These are phyloP conservation scores for Drosophila neotestacea DNA, from an alignment of 2,888 invertebrate species.

Conservation along the genomic window DNA sequence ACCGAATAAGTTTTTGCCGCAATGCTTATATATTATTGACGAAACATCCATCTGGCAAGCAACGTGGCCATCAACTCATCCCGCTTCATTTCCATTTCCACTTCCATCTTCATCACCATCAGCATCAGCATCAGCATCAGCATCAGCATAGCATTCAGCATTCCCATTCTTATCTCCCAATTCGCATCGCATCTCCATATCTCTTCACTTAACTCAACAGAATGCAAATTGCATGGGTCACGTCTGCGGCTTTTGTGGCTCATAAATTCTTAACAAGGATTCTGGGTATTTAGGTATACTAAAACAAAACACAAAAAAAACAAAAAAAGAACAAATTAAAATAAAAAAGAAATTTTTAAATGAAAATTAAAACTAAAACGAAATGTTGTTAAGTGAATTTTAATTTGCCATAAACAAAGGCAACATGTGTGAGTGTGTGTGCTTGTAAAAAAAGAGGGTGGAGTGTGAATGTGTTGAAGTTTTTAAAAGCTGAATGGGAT, in stretches of 20 bases:
- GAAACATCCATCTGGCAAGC: conserved; percentile 37
- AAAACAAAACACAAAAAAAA: conserved; percentile 30
- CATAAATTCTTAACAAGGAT: conserved; percentile 73
- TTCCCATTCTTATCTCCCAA: conserved; percentile 8
- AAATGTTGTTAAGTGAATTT: conserved; percentile 73
- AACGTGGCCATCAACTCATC: conserved; percentile 24
- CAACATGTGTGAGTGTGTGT: conserved; percentile 22
- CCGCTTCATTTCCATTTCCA: not conserved
- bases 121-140: not conserved
- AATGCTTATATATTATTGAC: conserved; percentile 74
- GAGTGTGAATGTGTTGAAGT: conserved; percentile 40
- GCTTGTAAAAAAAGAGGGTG: not conserved
- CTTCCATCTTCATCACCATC: not conserved
- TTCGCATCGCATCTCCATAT: conserved; percentile 20
- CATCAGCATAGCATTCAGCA: conserved; percentile 1
- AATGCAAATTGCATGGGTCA: conserved; percentile 72
- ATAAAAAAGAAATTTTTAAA: conserved; percentile 44
- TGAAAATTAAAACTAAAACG: conserved; percentile 61
- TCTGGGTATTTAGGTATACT: conserved; percentile 42
- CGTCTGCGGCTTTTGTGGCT: conserved; percentile 70
- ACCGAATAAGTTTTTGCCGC: conserved; percentile 56
- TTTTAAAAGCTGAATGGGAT: conserved; percentile 15
- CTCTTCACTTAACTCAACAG: conserved; percentile 34
- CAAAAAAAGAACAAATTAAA: conserved; percentile 15
- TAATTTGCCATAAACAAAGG: conserved; percentile 68